Conservation (phyloP, 2,113 vertebrate genomes). For the Ursus arctos region DNA sequence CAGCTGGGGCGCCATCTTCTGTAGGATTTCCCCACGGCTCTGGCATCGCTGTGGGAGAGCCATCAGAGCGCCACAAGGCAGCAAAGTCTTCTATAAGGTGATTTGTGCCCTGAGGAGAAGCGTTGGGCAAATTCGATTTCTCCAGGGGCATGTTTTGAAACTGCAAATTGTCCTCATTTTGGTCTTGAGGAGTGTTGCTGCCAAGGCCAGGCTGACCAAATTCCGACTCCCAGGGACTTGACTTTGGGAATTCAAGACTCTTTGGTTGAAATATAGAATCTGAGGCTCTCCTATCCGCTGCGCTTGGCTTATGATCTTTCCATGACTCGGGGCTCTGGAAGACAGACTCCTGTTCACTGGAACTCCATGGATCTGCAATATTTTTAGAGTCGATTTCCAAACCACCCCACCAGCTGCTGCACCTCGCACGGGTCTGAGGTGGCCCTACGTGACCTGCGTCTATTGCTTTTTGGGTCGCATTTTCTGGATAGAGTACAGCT, state of each 20-base stretch:
- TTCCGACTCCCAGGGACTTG: slow-evolving; percentile 81
- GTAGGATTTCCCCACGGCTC: slow-evolving; percentile 81
- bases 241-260: slow-evolving; percentile 76
- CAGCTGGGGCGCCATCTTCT: slow-evolving; percentile 12
- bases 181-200: background rate
- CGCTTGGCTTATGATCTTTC: slow-evolving; percentile 84
- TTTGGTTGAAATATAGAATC: slow-evolving; percentile 87
- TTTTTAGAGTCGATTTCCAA: slow-evolving; percentile 90
- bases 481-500: slow-evolving; percentile 91
- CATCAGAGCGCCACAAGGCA: slow-evolving; percentile 82
- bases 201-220: slow-evolving; percentile 61
- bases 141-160: slow-evolving; percentile 69
- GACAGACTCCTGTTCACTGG: slow-evolving; percentile 87
- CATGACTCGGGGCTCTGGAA: slow-evolving; percentile 88
- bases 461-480: slow-evolving; percentile 90
- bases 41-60: slow-evolving; percentile 45
- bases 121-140: background rate
- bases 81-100: slow-evolving; percentile 82
- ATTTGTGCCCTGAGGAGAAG: slow-evolving; percentile 76
- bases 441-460: slow-evolving; percentile 86
- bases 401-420: slow-evolving; percentile 93
- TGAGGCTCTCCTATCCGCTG: slow-evolving; percentile 84
- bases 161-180: slow-evolving; percentile 55
- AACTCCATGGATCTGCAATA: slow-evolving; percentile 87
- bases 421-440: slow-evolving; percentile 87